A percentile compares a stretch with the other conserved stretches of the same genome.
Evolutionary conservation across 2,797 vertebrate genomes (phyloP).

Genomic region (Pachyuromys duprasi): DNA sequence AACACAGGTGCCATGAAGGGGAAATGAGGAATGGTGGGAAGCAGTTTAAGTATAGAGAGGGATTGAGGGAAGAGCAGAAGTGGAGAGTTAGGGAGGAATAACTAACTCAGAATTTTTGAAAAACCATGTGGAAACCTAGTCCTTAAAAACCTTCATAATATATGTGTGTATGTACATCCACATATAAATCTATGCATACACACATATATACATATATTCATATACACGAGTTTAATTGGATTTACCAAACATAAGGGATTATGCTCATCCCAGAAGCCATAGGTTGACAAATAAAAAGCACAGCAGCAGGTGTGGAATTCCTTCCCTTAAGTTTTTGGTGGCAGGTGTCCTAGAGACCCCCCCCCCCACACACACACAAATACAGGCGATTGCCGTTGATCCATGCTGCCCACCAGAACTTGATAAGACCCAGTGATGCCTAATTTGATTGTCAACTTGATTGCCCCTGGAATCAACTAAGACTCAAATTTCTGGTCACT

Average conservation of each 20-base stretch:
- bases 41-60: background rate
- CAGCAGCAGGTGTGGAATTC: background rate
- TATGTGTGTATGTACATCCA: no score
- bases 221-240: background rate
- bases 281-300: background rate
- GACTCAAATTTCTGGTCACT: background rate
- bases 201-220: no score
- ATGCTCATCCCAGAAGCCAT: background rate
- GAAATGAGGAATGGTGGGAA: background rate
- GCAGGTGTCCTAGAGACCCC: background rate
- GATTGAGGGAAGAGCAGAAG: background rate
- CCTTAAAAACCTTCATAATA: background rate
- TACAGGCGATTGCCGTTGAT: background rate
- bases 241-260: background rate
- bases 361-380: background rate
- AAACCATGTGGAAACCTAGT: background rate
- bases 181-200: no score
- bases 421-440: background rate
- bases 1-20: background rate
- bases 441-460: background rate
- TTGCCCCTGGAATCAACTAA: background rate
- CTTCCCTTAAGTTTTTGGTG: background rate
- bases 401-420: background rate
- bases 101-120: background rate
- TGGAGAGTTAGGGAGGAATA: background rate